Percentiles rank a stretch among this genome's conserved stretches.
These are phyloP conservation scores for Poeciliopsis retropinna DNA, from an alignment of 2,113 vertebrate species.

Conservation along the genomic window DNA sequence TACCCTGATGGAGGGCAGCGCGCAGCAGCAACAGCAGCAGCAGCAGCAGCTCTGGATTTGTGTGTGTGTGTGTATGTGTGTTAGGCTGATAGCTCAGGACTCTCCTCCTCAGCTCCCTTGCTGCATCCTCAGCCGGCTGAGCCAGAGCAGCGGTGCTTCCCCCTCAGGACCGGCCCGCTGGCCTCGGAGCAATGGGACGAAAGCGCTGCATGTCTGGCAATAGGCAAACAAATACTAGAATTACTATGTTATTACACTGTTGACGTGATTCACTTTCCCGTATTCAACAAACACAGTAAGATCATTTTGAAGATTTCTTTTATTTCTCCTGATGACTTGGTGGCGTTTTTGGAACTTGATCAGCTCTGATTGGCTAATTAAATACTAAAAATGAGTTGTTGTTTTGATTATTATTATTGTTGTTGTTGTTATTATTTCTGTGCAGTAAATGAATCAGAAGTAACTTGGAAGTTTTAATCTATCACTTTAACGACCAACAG, in stretches of 20 bases:
- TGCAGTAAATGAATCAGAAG: background rate
- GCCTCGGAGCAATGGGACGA: slow-evolving; percentile 55
- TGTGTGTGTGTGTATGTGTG: slow-evolving; percentile 36
- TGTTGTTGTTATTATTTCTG: background rate
- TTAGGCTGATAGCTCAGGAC: slow-evolving; percentile 36
- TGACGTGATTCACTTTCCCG: background rate
- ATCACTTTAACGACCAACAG: background rate
- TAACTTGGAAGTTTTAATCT: background rate
- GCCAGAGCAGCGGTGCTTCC: slow-evolving; percentile 42
- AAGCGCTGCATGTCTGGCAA: slow-evolving; percentile 54
- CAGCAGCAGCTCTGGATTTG: slow-evolving; percentile 63
- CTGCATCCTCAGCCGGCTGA: slow-evolving; percentile 66
- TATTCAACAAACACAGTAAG: background rate
- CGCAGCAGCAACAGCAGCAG: slow-evolving; percentile 63
- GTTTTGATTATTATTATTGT: too few species aligned
- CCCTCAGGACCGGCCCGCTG: slow-evolving; percentile 57
- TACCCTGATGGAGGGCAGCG: slow-evolving; percentile 71
- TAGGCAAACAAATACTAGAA: slow-evolving; percentile 9
- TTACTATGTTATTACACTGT: slow-evolving; percentile 17
- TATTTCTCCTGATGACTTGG: background rate
- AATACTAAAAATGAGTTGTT: background rate
- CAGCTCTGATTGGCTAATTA: background rate
- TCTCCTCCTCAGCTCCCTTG: slow-evolving; percentile 70
- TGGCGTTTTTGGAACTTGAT: background rate
- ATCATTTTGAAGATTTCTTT: background rate